phyloP scores from a whole-genome alignment of 2,113 vertebrate genomes.

The Fregata magnificens region DNA sequence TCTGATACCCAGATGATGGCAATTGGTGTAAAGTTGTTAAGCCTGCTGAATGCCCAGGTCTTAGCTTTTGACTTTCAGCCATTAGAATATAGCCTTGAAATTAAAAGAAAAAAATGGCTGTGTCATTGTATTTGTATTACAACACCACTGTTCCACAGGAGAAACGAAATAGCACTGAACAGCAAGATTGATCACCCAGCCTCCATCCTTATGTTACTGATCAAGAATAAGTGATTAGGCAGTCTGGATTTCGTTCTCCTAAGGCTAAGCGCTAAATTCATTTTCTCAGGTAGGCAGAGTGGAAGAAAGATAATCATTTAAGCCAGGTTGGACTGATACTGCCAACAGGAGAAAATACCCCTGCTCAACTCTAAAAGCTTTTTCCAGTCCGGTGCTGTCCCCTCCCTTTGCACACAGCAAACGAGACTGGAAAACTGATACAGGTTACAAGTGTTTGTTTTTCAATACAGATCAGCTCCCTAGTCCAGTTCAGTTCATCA shows the following conservation, averaged over 20 bases:
- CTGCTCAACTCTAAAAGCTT: neutral
- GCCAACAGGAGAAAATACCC: neutral
- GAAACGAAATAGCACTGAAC: neutral
- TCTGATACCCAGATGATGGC: neutral
- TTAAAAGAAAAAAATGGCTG: neutral
- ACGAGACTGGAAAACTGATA: neutral
- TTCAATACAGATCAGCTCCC: neutral
- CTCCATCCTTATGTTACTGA: neutral
- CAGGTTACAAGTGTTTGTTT: neutral
- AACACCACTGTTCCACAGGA: neutral
- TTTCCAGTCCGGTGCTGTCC: neutral
- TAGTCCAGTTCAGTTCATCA: neutral
- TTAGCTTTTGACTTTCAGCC: slow-evolving; percentile 42
- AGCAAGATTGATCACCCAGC: neutral
- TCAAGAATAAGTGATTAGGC: neutral
- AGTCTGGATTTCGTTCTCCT: neutral
- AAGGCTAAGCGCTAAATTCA: neutral
- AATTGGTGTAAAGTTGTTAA: neutral
- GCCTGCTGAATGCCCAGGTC: neutral
- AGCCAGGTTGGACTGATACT: neutral
- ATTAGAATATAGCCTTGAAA: slow-evolving; percentile 19
- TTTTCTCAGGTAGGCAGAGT: neutral
- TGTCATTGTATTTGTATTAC: neutral
- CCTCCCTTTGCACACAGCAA: neutral
- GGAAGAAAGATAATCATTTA: neutral